phyloP scores from a whole-genome alignment of 2,113 vertebrate genomes.

The Tretioscincus oriximinensis region DNA sequence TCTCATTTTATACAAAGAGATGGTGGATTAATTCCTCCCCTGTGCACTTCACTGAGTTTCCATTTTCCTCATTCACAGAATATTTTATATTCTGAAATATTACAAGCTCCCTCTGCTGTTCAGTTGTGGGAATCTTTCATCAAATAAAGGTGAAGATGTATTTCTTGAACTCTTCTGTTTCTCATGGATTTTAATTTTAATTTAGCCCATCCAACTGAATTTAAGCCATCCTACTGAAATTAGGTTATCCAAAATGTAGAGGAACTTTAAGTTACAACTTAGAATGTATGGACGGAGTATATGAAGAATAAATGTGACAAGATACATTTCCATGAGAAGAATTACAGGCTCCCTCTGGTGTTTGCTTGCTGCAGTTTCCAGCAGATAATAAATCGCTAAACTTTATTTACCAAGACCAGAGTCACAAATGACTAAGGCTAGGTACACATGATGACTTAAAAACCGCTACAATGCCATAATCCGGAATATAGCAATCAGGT shows the following conservation, averaged over 20 bases:
- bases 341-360: conserved; percentile 49
- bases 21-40: background rate
- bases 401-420: background rate
- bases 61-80: background rate
- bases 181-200: too few relatives aligned
- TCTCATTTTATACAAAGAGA: background rate
- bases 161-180: too few relatives aligned
- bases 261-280: too few relatives aligned
- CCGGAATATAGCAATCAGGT: too few relatives aligned
- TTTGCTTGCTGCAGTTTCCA: background rate
- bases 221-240: too few relatives aligned
- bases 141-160: background rate
- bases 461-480: too few relatives aligned
- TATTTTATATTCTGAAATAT: background rate
- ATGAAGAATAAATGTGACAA: too few relatives aligned
- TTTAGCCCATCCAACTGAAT: too few relatives aligned
- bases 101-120: conserved; percentile 55
- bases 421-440: too few relatives aligned
- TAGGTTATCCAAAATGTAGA: too few relatives aligned
- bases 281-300: too few relatives aligned
- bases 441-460: too few relatives aligned
- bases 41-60: background rate
- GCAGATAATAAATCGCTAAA: background rate
- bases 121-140: background rate
- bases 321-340: background rate